A percentile compares a stretch with the other conserved stretches of the same genome.
Conservation (phyloP, 2,113 vertebrate genomes). For the Meles meles region DNA sequence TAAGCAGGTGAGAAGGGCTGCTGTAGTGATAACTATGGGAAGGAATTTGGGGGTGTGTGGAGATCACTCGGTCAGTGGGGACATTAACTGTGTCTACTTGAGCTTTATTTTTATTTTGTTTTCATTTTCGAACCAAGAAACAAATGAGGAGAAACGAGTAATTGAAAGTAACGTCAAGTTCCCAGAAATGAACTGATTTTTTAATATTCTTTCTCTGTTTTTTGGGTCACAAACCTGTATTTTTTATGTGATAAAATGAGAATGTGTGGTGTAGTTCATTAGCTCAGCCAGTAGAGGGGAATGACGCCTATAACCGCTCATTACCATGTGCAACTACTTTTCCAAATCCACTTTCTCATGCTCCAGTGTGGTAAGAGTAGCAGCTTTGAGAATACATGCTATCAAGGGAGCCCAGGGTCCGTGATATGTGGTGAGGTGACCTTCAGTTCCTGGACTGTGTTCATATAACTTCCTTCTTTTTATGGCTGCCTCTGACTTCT, state of each 20-base stretch:
- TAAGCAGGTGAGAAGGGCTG: background rate
- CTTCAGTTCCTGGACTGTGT: background rate
- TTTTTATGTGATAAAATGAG: background rate
- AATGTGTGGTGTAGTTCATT: background rate
- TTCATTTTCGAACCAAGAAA: background rate
- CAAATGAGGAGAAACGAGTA: background rate
- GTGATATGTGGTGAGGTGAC: background rate
- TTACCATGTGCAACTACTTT: background rate
- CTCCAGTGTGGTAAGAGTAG: background rate
- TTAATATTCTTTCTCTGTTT: background rate
- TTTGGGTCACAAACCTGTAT: background rate
- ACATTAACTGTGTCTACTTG: background rate
- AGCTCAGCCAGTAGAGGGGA: constrained; percentile 36
- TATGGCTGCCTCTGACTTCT: background rate
- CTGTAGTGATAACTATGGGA: background rate
- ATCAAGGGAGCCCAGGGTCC: background rate
- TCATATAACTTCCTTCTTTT: background rate
- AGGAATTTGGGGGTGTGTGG: background rate
- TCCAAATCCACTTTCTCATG: background rate
- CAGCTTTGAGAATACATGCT: background rate
- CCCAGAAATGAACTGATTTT: background rate
- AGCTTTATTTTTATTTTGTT: constrained; percentile 26
- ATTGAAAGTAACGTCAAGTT: background rate
- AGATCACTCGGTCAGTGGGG: background rate
- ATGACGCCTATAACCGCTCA: background rate